These are phyloP conservation scores for Metaphire vulgaris DNA, from an alignment of 1,140 invertebrate genomes.

Conservation along the genomic window DNA sequence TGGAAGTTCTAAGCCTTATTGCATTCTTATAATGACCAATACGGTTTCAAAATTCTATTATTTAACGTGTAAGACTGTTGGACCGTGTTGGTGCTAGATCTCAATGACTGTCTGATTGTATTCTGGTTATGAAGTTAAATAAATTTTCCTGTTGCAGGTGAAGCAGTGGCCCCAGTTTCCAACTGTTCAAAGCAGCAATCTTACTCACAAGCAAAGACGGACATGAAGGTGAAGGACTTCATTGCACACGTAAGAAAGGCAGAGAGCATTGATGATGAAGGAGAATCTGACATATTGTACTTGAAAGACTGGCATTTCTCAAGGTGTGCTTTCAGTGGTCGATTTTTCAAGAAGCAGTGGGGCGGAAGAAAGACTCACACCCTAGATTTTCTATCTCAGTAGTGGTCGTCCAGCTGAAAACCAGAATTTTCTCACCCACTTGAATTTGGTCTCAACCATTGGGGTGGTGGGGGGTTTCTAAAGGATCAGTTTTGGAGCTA, in stretches of 20 bases:
- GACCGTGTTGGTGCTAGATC: too few relatives aligned
- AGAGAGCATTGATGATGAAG: not conserved
- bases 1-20: too few relatives aligned
- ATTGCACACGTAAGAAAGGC: not conserved
- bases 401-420: slow-evolving; percentile 14
- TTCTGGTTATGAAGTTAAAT: too few relatives aligned
- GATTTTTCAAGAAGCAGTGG: not conserved
- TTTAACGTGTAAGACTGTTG: too few relatives aligned
- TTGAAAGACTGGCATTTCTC: slow-evolving; percentile 55
- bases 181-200: not conserved
- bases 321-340: slow-evolving; percentile 31
- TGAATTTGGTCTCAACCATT: too few relatives aligned
- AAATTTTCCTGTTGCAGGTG: too few relatives aligned
- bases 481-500: too few relatives aligned
- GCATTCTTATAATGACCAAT: too few relatives aligned
- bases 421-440: too few relatives aligned
- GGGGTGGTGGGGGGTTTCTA: too few relatives aligned
- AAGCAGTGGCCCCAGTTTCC: not conserved
- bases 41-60: too few relatives aligned
- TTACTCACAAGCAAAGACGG: not conserved
- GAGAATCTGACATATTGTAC: slow-evolving; percentile 33
- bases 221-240: not conserved
- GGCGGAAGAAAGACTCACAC: slow-evolving; percentile 5
- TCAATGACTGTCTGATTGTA: too few relatives aligned
- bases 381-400: slow-evolving; percentile 5